These are phyloP conservation scores for Sycophila texana DNA, from an alignment of 2,888 invertebrate species.

Conservation along the genomic window DNA sequence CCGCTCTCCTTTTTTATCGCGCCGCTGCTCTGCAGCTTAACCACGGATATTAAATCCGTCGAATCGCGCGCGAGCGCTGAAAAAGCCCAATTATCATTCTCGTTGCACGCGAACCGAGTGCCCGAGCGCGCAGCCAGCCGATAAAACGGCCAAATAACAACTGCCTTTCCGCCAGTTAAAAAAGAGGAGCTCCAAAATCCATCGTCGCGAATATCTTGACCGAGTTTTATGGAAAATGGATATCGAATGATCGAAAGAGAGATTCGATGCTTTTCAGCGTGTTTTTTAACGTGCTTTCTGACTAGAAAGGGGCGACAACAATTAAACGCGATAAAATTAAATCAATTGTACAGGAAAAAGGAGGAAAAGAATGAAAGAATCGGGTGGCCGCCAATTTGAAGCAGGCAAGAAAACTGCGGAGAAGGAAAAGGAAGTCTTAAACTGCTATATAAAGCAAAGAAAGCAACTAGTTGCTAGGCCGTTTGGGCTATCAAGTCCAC, in stretches of 20 bases:
- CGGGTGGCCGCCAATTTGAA: no score
- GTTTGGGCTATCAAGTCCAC: background rate
- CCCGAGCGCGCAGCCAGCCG: background rate
- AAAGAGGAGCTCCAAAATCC: conserved; percentile 35
- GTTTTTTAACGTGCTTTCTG: no score
- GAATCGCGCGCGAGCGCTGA: conserved; percentile 1
- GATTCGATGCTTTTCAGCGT: background rate
- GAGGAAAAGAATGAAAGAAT: background rate
- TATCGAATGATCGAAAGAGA: conserved; percentile 52
- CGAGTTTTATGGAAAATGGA: conserved; percentile 58
- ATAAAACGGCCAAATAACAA: conserved; percentile 19
- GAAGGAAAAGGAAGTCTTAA: background rate
- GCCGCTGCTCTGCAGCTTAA: background rate
- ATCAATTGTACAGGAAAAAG: no score
- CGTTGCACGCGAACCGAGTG: background rate
- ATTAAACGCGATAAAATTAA: no score
- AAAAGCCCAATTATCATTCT: conserved; percentile 30
- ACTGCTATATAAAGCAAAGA: background rate
- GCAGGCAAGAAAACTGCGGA: background rate
- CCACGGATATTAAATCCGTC: conserved; percentile 38
- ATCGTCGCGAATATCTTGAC: conserved; percentile 54
- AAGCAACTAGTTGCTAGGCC: conserved; percentile 35
- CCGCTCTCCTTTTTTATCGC: conserved; percentile 5
- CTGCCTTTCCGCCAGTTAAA: no score
- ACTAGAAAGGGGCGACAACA: no score